Conservation (phyloP, 2,888 invertebrate genomes). For the Incurvaria masculella region DNA sequence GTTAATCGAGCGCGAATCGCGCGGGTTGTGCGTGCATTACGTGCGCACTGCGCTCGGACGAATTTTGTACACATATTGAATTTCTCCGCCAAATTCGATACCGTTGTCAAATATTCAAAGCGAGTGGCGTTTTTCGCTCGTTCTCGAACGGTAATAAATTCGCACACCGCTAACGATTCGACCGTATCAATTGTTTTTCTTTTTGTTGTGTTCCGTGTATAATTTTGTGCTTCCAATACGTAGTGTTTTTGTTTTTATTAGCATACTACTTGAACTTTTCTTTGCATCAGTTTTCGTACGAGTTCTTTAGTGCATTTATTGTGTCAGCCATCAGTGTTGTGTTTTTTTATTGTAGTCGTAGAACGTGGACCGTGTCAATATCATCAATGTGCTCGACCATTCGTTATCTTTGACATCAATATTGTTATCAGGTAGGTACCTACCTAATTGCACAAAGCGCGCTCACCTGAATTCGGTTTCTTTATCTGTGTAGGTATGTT, state of each 20-base stretch:
- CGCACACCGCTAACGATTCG: no score
- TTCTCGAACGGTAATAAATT: slow-evolving; percentile 20
- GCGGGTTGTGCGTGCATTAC: slow-evolving; percentile 35
- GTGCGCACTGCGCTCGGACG: slow-evolving; percentile 20
- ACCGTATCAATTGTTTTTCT: slow-evolving; percentile 19
- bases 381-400: no score
- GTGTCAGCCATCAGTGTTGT: no score
- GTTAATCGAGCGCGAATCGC: slow-evolving; percentile 34
- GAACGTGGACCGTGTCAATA: no score
- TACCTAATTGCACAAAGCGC: no score
- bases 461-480: no score
- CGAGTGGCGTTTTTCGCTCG: slow-evolving; percentile 39
- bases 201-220: slow-evolving; percentile 3
- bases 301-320: slow-evolving; percentile 23
- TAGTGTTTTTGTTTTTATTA: slow-evolving; percentile 42
- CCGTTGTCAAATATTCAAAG: slow-evolving; percentile 39
- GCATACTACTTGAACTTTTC: no score
- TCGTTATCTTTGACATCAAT: no score
- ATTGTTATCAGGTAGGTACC: no score
- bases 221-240: slow-evolving; percentile 24
- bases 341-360: no score
- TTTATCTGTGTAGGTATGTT: no score
- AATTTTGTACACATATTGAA: slow-evolving; percentile 48
- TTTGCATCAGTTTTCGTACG: slow-evolving; percentile 36
- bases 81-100: slow-evolving; percentile 55